Evolutionary conservation across 1,140 invertebrate genomes (phyloP).

Genomic region (Adoxophyes honmai): DNA sequence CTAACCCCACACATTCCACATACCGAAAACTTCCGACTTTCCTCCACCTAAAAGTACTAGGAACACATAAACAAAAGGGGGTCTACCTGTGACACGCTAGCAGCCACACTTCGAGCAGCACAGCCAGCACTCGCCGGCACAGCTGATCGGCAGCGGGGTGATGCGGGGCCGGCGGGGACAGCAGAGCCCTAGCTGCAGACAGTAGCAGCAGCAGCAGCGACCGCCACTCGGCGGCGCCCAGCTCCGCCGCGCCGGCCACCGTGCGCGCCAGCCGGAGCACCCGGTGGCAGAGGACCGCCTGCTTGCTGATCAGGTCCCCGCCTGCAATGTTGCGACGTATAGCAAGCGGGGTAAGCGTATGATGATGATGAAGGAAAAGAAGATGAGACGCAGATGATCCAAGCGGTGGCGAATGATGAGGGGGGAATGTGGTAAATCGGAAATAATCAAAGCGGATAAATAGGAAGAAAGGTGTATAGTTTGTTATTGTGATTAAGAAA

Average conservation of each 20-base stretch:
- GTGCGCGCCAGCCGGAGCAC: constrained; percentile 93
- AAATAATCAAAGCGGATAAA: too few species aligned
- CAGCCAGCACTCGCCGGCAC: constrained; percentile 94
- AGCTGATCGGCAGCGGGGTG: constrained; percentile 97
- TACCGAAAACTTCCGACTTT: too few species aligned
- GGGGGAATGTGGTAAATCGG: too few species aligned
- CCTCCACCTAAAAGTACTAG: background rate
- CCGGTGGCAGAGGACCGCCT: constrained; percentile 96
- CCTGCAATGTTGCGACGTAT: constrained; percentile 74
- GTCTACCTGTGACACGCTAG: constrained; percentile 85
- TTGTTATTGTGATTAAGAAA: too few species aligned
- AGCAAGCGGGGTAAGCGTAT: background rate
- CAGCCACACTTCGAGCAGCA: constrained; percentile 97
- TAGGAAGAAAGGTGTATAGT: too few species aligned
- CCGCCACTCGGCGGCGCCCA: constrained; percentile 95
- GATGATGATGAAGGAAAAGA: too few species aligned
- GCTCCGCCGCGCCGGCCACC: constrained; percentile 88
- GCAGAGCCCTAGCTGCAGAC: constrained; percentile 93
- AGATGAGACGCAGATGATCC: too few species aligned
- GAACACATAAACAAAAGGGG: background rate
- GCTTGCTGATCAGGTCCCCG: constrained; percentile 92
- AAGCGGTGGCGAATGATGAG: too few species aligned
- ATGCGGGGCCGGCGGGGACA: constrained; percentile 94
- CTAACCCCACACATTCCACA: too few species aligned
- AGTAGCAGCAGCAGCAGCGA: constrained; percentile 92